Evolutionary conservation across 2,888 invertebrate genomes (phyloP).

Genomic region (Habrosyne pyritoides): DNA sequence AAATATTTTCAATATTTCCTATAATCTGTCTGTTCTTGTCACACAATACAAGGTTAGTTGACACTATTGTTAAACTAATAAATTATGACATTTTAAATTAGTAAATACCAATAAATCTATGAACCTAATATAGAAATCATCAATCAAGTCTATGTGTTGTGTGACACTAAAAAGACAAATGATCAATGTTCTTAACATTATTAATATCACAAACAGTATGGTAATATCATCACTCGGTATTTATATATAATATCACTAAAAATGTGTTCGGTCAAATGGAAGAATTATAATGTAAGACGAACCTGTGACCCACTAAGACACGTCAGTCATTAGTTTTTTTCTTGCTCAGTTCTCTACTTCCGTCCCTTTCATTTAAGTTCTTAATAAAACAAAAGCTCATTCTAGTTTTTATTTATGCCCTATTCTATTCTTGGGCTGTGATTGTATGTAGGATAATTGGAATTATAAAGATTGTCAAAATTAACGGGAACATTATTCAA

Average conservation of each 20-base stretch:
- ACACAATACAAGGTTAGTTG: slow-evolving; percentile 4
- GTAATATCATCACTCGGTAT: slow-evolving; percentile 26
- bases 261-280: slow-evolving; percentile 57
- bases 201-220: slow-evolving; percentile 24
- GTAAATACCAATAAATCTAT: neutral
- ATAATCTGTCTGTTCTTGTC: slow-evolving; percentile 7
- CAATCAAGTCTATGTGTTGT: neutral
- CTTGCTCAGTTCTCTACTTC: slow-evolving; percentile 73
- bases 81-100: neutral
- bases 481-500: neutral
- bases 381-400: slow-evolving; percentile 10
- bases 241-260: slow-evolving; percentile 55
- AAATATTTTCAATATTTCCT: slow-evolving; percentile 5
- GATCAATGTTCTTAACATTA: slow-evolving; percentile 22
- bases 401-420: slow-evolving; percentile 42
- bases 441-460: slow-evolving; percentile 17
- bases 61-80: too few relatives aligned
- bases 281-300: slow-evolving; percentile 24
- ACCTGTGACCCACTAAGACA: slow-evolving; percentile 20
- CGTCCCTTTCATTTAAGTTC: slow-evolving; percentile 58
- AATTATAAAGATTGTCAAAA: neutral
- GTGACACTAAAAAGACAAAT: slow-evolving; percentile 17
- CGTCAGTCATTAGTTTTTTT: slow-evolving; percentile 26
- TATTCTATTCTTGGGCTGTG: slow-evolving; percentile 64
- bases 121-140: neutral